Conservation (phyloP, 2,113 vertebrate genomes). For the Corapipo altera region DNA sequence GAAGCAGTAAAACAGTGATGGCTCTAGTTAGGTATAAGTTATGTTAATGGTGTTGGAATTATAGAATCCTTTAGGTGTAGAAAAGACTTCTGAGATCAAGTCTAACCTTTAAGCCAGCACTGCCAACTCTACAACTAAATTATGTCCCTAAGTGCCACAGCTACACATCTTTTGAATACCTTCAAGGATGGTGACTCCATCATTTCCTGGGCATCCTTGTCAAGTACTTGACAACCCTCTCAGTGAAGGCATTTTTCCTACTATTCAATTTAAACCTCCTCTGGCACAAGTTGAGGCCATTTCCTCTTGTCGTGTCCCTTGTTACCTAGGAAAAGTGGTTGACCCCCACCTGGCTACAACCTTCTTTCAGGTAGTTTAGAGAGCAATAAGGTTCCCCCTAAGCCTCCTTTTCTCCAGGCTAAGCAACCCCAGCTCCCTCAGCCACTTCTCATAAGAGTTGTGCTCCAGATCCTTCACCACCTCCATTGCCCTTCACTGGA, state of each 20-base stretch:
- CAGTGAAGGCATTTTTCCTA: background rate
- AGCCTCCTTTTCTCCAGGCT: background rate
- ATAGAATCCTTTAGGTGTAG: background rate
- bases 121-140: background rate
- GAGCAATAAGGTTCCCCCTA: background rate
- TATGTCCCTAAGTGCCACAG: background rate
- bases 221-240: background rate
- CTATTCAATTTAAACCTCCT: background rate
- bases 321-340: background rate
- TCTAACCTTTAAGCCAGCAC: background rate
- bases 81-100: background rate
- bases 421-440: background rate
- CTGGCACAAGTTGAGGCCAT: background rate
- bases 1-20: background rate
- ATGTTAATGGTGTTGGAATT: background rate
- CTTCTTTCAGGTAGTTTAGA: background rate
- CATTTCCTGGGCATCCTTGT: background rate
- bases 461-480: background rate
- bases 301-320: background rate
- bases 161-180: background rate
- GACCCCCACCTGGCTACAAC: accelerated
- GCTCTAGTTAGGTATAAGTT: background rate
- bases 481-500: background rate
- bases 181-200: background rate
- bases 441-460: background rate